phyloP scores from a whole-genome alignment of 2,888 invertebrate species.

The Agrochola litura region DNA sequence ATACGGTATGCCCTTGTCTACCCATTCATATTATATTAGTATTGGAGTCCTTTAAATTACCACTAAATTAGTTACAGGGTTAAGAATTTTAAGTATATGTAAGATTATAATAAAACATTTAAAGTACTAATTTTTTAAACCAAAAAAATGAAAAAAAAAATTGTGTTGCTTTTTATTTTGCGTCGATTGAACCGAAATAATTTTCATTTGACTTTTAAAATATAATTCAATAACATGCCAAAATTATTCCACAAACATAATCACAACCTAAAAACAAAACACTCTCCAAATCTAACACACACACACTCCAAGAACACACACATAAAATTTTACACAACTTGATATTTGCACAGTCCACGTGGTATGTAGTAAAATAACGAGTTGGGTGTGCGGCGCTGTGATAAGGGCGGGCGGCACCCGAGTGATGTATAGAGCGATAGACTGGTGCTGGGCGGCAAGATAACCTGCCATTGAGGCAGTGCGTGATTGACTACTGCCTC shows the following conservation, averaged over 20 bases:
- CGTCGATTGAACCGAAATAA: neutral
- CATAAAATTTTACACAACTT: slow-evolving; percentile 63
- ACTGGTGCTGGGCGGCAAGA: slow-evolving; percentile 68
- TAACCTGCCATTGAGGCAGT: slow-evolving; percentile 72
- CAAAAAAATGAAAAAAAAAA: neutral
- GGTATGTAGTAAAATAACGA: slow-evolving; percentile 71
- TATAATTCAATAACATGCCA: neutral
- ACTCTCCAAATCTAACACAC: slow-evolving; percentile 8
- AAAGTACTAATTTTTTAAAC: too few species aligned
- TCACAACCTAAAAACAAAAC: slow-evolving; percentile 16
- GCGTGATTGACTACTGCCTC: slow-evolving; percentile 65
- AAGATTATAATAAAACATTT: neutral
- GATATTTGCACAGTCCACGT: slow-evolving; percentile 67
- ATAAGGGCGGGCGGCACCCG: slow-evolving; percentile 73
- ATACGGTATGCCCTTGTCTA: too few species aligned
- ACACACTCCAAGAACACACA: slow-evolving; percentile 39
- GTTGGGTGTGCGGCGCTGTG: slow-evolving; percentile 68
- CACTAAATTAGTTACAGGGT: neutral
- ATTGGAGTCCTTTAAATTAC: too few species aligned
- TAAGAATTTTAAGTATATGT: neutral
- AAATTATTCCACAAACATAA: slow-evolving; percentile 5
- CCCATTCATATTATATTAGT: too few species aligned
- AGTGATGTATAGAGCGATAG: slow-evolving; percentile 70
- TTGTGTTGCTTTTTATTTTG: too few species aligned
- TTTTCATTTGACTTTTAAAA: neutral